Base-by-base conservation (phyloP, 2,113 vertebrate species). In the Cynopterus brachyotis region DNA sequence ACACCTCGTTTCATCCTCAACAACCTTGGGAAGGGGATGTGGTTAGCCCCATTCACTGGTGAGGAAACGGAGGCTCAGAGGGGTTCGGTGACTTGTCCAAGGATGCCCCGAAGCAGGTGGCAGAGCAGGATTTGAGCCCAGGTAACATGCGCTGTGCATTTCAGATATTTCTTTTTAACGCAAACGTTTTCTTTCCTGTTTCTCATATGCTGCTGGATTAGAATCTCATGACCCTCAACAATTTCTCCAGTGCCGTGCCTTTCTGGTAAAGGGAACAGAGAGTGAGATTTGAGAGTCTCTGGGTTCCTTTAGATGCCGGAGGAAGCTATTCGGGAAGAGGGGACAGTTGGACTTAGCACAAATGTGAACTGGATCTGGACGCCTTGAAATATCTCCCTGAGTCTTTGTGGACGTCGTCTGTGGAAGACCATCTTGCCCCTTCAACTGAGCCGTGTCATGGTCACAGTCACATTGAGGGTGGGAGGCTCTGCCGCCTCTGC, bases 381-480 rank as follows among this genome's bases (percentile, higher is more conserved):
- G 13, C 78, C 76, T 37, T 12, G 79, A 37, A 50, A 19, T 50
- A 1, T 37, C 20, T 28, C 89, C 79, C 67, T 11, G 20, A 8
- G 40, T 24, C 50, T 87, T 30, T 5, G 40, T 0, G 8, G 32
- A n/a, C 1, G 1, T 30, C 6, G 1, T 57, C 66, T 32, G 50
- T 9, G 35, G 35, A 19, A 30, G 35, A 24, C 9, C 13, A 7
- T 32, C 55, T 82, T 1, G 0, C 37, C 60, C 82, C 47, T 35
- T 42, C 3, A 0, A 8, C 22, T 40, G 15, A 28, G 9, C 32
- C 0, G 0, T 11, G 53, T 12, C 59, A 3, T 17, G 3, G 22
- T 57, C 83, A 22, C 11, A 35, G 35, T 67, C n/a, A 1, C 42
- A 0, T 5, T 2, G 3, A 19, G 42, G 20, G 30, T 20, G 1